phyloP scores from a whole-genome alignment of 2,888 invertebrate genomes.

The Biston betularia region DNA sequence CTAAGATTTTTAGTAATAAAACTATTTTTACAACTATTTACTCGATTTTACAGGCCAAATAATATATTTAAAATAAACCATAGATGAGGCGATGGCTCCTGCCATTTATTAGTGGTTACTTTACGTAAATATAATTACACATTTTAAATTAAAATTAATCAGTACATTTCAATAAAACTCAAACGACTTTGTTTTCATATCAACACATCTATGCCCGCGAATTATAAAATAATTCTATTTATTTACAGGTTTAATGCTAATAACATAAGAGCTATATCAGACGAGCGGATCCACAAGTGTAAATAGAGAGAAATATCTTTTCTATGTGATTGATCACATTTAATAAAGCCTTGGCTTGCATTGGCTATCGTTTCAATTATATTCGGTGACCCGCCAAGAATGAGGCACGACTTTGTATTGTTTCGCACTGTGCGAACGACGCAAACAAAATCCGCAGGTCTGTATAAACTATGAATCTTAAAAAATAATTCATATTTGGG shows the following conservation, averaged over 20 bases:
- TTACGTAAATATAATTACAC: conserved; percentile 72
- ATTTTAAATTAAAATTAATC: conserved; percentile 82
- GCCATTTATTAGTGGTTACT: conserved; percentile 68
- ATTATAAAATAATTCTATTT: conserved; percentile 29
- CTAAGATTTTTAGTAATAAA: not conserved
- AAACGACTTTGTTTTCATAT: conserved; percentile 67
- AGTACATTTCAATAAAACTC: conserved; percentile 83
- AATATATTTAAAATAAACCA: conserved; percentile 56
- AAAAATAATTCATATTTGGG: conserved; percentile 51
- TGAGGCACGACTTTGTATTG: no score
- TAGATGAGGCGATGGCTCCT: conserved; percentile 75
- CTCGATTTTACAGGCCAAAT: conserved; percentile 14
- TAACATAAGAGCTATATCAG: conserved; percentile 22
- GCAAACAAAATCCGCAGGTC: no score
- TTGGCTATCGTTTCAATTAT: no score
- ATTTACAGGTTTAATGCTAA: conserved; percentile 52
- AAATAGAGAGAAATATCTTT: no score
- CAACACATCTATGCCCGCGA: conserved; percentile 35
- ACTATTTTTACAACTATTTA: conserved; percentile 1
- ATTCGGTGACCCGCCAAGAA: no score
- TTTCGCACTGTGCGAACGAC: no score
- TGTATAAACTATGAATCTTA: conserved; percentile 30
- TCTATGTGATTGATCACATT: no score
- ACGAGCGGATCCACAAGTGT: no score
- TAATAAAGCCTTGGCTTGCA: no score